Conservation (phyloP, 2,113 vertebrate genomes). For the Gallinago jamesoni region DNA sequence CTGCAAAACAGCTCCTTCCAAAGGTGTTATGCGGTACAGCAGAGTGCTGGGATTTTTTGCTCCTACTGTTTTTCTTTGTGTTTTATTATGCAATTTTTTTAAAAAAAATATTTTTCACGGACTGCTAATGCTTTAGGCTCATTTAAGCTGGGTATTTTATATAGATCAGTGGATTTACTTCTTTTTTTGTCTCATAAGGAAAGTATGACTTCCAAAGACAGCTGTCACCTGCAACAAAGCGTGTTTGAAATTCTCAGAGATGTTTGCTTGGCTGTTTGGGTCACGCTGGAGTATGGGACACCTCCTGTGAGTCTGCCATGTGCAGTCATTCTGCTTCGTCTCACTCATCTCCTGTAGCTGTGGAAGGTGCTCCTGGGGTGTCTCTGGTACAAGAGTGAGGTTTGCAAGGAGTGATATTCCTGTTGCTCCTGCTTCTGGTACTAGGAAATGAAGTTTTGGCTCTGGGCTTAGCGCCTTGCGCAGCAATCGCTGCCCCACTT, state of each 20-base stretch:
- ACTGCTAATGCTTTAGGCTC: not conserved
- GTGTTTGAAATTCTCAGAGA: not conserved
- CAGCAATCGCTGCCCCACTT: rapidly evolving
- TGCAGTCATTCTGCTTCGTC: not conserved
- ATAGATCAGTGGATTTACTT: not conserved
- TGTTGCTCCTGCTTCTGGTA: not conserved
- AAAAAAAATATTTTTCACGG: not conserved
- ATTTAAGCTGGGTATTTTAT: not conserved
- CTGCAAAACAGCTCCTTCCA: not conserved
- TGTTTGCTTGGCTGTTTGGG: not conserved
- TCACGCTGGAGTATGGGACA: rapidly evolving
- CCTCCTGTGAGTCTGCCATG: rapidly evolving
- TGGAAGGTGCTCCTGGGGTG: not conserved
- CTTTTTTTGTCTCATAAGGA: not conserved
- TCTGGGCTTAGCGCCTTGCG: rapidly evolving
- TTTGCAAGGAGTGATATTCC: not conserved
- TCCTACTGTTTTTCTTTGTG: not conserved
- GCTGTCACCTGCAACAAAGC: not conserved
- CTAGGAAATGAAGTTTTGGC: not conserved
- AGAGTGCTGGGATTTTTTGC: not conserved
- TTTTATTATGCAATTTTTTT: not conserved
- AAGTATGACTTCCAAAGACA: not conserved
- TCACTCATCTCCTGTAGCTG: not conserved
- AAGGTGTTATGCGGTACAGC: too few species aligned
- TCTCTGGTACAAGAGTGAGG: not conserved